Percentiles rank a stretch among this genome's conserved stretches.
phyloP scores from a whole-genome alignment of 2,797 vertebrate species.

The Sylvia borin region DNA sequence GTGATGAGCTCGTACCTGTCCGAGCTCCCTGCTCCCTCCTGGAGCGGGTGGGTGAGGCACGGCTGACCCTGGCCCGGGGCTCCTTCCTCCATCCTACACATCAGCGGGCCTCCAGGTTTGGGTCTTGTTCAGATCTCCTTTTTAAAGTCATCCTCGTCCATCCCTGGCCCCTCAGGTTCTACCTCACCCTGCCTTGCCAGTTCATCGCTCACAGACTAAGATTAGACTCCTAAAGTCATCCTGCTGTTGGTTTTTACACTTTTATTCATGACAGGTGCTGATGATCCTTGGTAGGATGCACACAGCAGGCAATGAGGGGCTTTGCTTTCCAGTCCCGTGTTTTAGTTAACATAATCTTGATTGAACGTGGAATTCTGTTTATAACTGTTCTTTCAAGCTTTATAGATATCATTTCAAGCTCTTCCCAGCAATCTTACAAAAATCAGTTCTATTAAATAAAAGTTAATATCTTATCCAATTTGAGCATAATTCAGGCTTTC shows the following conservation, averaged over 20 bases:
- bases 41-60: accelerated
- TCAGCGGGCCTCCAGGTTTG: background rate
- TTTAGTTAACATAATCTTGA: background rate
- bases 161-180: background rate
- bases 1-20: background rate
- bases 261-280: background rate
- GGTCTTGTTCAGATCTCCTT: background rate
- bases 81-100: background rate
- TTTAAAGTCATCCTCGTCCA: accelerated
- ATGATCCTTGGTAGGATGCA: background rate
- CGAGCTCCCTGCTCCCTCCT: background rate
- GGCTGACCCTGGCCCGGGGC: background rate
- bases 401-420: background rate
- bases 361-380: background rate
- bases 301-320: background rate
- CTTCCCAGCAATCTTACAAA: background rate
- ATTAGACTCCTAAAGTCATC: background rate
- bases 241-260: background rate
- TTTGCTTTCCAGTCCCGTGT: background rate
- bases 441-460: background rate
- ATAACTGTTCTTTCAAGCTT: background rate
- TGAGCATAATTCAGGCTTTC: background rate
- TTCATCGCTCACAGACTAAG: background rate
- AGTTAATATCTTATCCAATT: background rate
- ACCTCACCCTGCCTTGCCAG: no score